These are phyloP conservation scores for Butorides virescens DNA, from an alignment of 2,113 vertebrate genomes.

Conservation along the genomic window DNA sequence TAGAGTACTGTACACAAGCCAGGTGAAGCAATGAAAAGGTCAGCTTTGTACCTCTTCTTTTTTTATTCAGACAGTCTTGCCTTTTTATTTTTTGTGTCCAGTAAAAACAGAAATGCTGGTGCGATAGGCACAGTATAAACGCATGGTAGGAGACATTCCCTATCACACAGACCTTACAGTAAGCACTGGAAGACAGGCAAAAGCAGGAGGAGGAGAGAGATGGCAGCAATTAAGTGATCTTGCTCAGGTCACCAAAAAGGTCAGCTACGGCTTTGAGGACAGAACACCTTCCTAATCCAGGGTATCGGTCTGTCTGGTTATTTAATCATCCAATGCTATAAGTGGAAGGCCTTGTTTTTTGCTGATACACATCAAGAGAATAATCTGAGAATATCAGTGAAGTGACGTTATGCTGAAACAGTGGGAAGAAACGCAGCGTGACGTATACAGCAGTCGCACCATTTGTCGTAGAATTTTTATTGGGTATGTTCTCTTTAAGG, in stretches of 20 bases:
- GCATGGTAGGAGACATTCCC: neutral
- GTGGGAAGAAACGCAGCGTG: neutral
- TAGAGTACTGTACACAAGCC: neutral
- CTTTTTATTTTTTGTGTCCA: neutral
- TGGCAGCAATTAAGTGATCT: neutral
- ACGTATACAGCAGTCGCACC: neutral
- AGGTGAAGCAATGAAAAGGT: neutral
- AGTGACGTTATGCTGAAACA: neutral
- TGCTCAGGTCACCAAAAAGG: neutral
- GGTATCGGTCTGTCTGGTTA: accelerated
- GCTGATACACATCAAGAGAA: neutral
- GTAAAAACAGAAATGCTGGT: neutral
- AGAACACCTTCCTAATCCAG: neutral
- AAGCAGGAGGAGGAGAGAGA: neutral
- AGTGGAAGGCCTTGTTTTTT: neutral
- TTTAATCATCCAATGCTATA: neutral
- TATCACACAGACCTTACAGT: neutral
- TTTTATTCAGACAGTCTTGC: neutral
- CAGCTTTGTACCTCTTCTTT: neutral
- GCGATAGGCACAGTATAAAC: neutral
- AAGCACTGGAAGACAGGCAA: neutral
- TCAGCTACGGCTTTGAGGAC: neutral
- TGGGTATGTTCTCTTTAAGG: neutral
- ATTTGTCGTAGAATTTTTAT: neutral
- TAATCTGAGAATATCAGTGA: neutral